Base-by-base conservation (phyloP, 2,888 invertebrate species). In the Acanthococcus lagerstroemiae region DNA sequence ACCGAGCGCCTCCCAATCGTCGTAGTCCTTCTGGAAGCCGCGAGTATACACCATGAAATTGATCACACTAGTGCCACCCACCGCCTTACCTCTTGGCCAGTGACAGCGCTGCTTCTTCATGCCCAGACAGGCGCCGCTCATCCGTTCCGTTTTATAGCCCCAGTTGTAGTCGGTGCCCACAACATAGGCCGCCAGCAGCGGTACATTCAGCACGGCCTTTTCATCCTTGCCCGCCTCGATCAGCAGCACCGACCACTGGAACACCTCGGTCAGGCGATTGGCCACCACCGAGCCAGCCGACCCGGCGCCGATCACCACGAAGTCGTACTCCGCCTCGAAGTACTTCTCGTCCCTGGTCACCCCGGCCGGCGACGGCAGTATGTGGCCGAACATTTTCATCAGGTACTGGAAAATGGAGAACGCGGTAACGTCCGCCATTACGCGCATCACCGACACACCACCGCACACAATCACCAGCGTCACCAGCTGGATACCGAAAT, bases 1-100 rank as follows among this genome's bases (percentile, higher is more conserved):
- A 1, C 92, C 93, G 52, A 76, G 73, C 1, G 68, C 72, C 25
- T 76, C 78, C 81, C 81, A 81, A 3, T 74, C 72, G 71, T 81
- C 79, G 70, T 78, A 81, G 71, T 81, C 81, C 22, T 71, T 72
- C 26, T 75, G 74, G 71, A 80, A 77, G 0, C 81, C 81, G 57
- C 81, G 74, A 3, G 79, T 77, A 72, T 80, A 81, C 25, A 77
- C 76, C 81, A 81, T 81, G 69, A 80, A 80, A 72, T 81, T 81
- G 22, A 80, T 75, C 9, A 78, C 77, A 19, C 79, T 80, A 5
- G 78, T 78, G 0, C 81, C 81, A 1, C 81, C 81, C 74, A 79
- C 69, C 4, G 77, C 77, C 70, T 78, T 78, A 0, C 80, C 80
- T 22, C 77, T 70, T 0, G 78, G 78, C 77, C 77, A 77, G 50